Evolutionary conservation across 2,113 vertebrate species (phyloP), one percentile per base, ranked within the genome.

Genomic region (Mirounga angustirostris): DNA sequence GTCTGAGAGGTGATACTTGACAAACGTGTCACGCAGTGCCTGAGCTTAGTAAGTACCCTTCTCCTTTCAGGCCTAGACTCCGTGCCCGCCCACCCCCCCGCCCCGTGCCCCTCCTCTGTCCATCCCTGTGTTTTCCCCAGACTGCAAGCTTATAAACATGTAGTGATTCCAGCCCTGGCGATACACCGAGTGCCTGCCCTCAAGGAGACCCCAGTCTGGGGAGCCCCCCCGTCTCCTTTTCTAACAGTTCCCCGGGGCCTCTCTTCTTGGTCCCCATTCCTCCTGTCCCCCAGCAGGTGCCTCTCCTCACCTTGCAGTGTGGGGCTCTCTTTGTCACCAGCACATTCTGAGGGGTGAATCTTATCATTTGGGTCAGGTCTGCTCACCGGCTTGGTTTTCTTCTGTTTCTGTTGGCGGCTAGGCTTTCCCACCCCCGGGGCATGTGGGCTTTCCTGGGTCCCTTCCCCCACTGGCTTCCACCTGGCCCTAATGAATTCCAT

Each of bases 401-500:
- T 26, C 89, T 56, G 30, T 93, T 94, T 82, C 73, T 12, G 1
- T 54, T 94, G 36, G 1, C 0, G 2, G 90, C 89, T 59, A 81
- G 84, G 85, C 89, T 81, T 94, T 54, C 85, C 76, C 82, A 19
- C 63, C 50, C 74, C 58, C 1, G 0, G 78, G 58, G 58, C n/a
- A 30, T 59, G 56, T 28, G 90, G 97, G 94, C 78, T 98, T 97
- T 95, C 96, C 97, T 94, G 94, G 52, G 56, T 40, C 91, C 92
- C 95, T 69, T 74, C 96, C 96, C 97, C 96, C 87, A 52, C 63
- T 4, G 54, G 84, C 91, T 97, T 91, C 98, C 97, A 98, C 98
- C 98, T 98, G 97, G 97, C 93, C 82, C 93, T 78, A 73, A 95
- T 97, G 97, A 97, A 98, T 97, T 96, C 97, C 94, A 96, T 97